A percentile compares a stretch with the other conserved stretches of the same genome.
Evolutionary conservation across 2,888 invertebrate species (phyloP).

Genomic region (Calameuta pallipes): DNA sequence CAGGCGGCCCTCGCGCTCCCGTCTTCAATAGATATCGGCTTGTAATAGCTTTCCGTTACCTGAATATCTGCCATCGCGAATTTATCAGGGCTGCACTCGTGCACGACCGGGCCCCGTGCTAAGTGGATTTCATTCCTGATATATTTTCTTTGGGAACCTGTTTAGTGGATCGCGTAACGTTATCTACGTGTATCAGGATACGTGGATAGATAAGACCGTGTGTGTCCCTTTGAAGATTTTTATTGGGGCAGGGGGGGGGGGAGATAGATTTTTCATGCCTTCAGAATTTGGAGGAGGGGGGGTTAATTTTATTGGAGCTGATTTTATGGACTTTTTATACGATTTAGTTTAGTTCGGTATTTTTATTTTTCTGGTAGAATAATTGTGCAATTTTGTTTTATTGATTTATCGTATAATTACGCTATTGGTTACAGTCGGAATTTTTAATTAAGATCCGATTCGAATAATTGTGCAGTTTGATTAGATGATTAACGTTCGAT

Average conservation of each 20-base stretch:
- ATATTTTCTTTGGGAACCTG: neutral
- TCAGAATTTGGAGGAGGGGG: no score
- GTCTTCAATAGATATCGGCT: conserved; percentile 64
- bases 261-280: no score
- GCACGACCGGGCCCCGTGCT: conserved; percentile 17
- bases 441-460: conserved; percentile 49
- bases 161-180: neutral
- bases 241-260: neutral
- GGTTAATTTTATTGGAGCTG: neutral
- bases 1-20: conserved; percentile 63
- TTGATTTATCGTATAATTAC: neutral
- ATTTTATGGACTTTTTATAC: no score
- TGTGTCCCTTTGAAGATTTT: neutral
- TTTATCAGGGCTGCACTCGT: conserved; percentile 33
- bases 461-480: conserved; percentile 42
- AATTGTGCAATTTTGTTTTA: neutral
- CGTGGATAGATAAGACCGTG: neutral
- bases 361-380: no score
- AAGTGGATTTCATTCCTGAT: conserved; percentile 31
- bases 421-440: conserved; percentile 20
- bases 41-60: conserved; percentile 66
- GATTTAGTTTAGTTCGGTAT: neutral
- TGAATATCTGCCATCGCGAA: conserved; percentile 51
- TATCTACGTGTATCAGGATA: neutral
- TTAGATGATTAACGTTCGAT: conserved; percentile 38